Evolutionary conservation across 1,140 invertebrate genomes (phyloP), one percentile per base, ranked within the genome.

Genomic region (Lordiphosa stackelbergi): DNA sequence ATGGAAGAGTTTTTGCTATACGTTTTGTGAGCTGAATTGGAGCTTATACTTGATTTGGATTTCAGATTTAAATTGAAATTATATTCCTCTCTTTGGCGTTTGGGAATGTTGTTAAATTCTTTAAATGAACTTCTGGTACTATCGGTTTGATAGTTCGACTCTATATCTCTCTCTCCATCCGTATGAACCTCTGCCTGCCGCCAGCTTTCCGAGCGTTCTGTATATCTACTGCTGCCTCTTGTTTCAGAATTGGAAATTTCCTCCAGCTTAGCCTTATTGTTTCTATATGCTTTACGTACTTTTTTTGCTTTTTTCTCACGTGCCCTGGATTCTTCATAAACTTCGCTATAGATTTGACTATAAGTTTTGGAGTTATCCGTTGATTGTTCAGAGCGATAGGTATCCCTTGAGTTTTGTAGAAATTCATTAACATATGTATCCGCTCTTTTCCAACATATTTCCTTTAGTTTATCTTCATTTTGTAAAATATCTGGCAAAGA

Each of bases 331-430:
- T 78, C 74, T 11, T 78, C 74, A 5, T 47, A 63, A 10, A 78
- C 66, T 49, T 79, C 74, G 37, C 75, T 81, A n/a, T 74, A 81
- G 4, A 78, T 60, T 35, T 78, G 60, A 38, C 74, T 78, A 9
- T 70, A 81, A 6, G 66, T 81, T 35, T 74, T 66, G 0, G 74
- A 78, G 6, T 54, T 45, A 6, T 81, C 75, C 3, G 53, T 70
- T 3, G 74, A 70, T 0, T 13, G 37, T 8, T 16, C 12, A 38
- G 28, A 31, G 28, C 28, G 28, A 47, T 16, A 45, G 6, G 35
- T 46, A 40, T 24, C 19, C 19, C 37, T 10, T 3, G 34, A 40
- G 9, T 37, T 52, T 47, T 53, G 31, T 2, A 46, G 43, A 34
- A 46, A 46, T 11, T 31, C 31, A 28, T 12, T 46, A 9, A 46